Evolutionary conservation across 2,113 vertebrate genomes (phyloP), one percentile per base, ranked within the genome.

Genomic region (Sporophila hypoxantha): DNA sequence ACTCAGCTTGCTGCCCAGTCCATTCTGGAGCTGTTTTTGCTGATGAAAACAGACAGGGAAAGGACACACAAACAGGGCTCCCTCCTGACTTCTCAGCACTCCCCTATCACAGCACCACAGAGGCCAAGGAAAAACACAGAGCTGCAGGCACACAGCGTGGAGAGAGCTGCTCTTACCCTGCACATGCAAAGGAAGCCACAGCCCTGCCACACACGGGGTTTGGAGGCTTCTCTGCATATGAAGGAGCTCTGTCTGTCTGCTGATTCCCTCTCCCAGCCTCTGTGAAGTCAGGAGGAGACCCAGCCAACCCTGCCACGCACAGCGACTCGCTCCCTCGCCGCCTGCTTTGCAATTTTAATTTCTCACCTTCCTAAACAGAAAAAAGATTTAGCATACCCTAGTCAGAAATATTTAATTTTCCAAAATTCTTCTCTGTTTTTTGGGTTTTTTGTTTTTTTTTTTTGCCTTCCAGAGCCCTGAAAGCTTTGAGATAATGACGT

Each of bases 321-420:
- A 17, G 67, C 23, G 65, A 49, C 89, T 94, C 10, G 12, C 75
- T 95, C 73, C 86, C 90, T 94, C 9, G 13, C 85, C 44, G 53
- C 41, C 90, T 94, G 68, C 57, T 96, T 91, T 95, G 94, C 92
- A 93, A 95, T 96, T 95, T 95, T 95, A 95, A 97, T 97, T 94
- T 92, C 94, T 93, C 95, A 95, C 92, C 89, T 96, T 95, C 91
- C 95, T 92, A 93, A 96, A 95, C 81, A 92, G 94, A 66, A 49
- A 7, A 90, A 90, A 95, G 93, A 95, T 95, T 96, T 90, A 95
- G 92, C 89, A 69, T 49, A 61, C 61, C 91, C 76, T 85, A 73
- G 88, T 94, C 94, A 95, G 92, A 96, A 96, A 95, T 88, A 94
- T 88, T 97, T 96, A 87, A 95, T 95, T 96, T 96, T 93, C 93